Conservation (phyloP, 2,797 vertebrate species). For the Lepus townsendii region DNA sequence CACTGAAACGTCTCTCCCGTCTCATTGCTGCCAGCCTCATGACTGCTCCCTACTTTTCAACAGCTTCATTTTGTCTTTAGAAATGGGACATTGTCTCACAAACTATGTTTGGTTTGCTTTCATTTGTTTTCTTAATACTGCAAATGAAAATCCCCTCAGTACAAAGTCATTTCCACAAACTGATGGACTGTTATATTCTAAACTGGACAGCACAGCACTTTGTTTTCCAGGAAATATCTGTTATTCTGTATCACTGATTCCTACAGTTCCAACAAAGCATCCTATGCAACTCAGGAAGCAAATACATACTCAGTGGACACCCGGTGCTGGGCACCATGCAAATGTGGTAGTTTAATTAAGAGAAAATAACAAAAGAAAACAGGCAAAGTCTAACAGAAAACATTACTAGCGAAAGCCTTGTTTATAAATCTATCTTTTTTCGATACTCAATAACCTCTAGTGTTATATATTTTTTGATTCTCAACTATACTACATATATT, state of each 20-base stretch:
- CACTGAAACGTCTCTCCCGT: conserved; percentile 45
- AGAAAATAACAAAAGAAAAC: conserved; percentile 16
- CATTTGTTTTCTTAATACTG: conserved; percentile 68
- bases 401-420: not conserved
- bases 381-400: not conserved
- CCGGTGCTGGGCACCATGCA: not conserved
- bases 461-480: conserved; percentile 5
- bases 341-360: not conserved
- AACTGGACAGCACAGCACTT: conserved; percentile 46
- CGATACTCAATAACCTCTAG: not conserved
- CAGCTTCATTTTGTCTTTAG: conserved; percentile 60
- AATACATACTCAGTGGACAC: not conserved
- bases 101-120: conserved; percentile 70
- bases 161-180: conserved; percentile 67
- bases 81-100: conserved; percentile 73
- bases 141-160: conserved; percentile 63
- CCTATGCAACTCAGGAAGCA: not conserved
- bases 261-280: not conserved
- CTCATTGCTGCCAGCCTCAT: conserved; percentile 69
- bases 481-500: not conserved
- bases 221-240: conserved; percentile 27
- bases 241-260: conserved; percentile 3
- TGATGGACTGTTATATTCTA: not conserved
- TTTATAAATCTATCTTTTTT: conserved; percentile 25
- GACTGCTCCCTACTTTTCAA: conserved; percentile 37